phyloP scores from a whole-genome alignment of 1,140 invertebrate genomes.

The Heliconius hewitsoni region DNA sequence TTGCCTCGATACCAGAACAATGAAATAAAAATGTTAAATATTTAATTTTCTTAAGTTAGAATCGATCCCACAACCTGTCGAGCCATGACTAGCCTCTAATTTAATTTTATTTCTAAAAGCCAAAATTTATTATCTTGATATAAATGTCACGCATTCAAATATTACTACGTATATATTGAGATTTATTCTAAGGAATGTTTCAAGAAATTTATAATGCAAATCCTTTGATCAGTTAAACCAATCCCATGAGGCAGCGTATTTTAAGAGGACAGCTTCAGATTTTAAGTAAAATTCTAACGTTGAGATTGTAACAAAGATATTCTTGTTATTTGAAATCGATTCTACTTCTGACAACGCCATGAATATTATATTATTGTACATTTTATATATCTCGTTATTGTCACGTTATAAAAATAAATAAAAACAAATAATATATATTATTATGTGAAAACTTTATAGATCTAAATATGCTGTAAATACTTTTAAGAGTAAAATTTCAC shows the following conservation, averaged over 20 bases:
- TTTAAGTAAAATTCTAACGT: slow-evolving; percentile 42
- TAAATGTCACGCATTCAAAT: slow-evolving; percentile 15
- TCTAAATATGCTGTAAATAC: too few relatives aligned
- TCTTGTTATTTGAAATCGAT: slow-evolving; percentile 45
- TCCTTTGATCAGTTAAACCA: slow-evolving; percentile 53
- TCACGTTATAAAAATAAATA: neutral
- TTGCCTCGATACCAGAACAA: too few relatives aligned
- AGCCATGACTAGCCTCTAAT: too few relatives aligned
- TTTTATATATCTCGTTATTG: neutral
- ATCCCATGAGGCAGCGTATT: slow-evolving; percentile 48
- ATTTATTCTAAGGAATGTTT: slow-evolving; percentile 52
- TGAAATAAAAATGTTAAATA: too few relatives aligned
- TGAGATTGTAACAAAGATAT: slow-evolving; percentile 45
- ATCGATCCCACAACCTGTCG: too few relatives aligned
- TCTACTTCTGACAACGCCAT: neutral
- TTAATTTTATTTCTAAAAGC: neutral
- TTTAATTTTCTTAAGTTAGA: too few relatives aligned
- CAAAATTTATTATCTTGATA: slow-evolving; percentile 3
- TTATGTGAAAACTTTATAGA: too few relatives aligned
- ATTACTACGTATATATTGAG: slow-evolving; percentile 15
- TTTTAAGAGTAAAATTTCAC: too few relatives aligned
- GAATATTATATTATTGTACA: neutral
- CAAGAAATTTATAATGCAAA: slow-evolving; percentile 59
- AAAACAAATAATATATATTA: neutral
- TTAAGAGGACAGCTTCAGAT: slow-evolving; percentile 44